Percentiles rank a stretch among this genome's conserved stretches.
These are phyloP conservation scores for Volucella bombylans DNA, from an alignment of 2,888 invertebrate genomes.

Conservation along the genomic window DNA sequence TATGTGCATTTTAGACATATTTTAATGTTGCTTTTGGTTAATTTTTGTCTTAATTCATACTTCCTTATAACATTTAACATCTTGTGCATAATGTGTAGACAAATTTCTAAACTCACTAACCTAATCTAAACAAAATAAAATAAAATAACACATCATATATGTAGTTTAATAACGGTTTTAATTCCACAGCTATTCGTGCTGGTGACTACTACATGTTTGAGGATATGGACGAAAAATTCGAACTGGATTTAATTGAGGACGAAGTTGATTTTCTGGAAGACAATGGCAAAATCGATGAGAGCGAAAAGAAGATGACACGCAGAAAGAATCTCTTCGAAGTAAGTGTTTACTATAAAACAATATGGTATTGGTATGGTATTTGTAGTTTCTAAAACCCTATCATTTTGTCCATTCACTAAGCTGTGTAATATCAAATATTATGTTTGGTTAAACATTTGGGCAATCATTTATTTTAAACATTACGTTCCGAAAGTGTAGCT, in stretches of 20 bases:
- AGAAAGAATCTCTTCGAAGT: slow-evolving; percentile 81
- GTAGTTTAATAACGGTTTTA: slow-evolving; percentile 2
- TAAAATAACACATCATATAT: neutral
- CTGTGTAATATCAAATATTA: neutral
- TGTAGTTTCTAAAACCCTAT: no score
- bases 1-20: slow-evolving; percentile 56
- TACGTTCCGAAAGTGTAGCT: no score
- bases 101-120: no score
- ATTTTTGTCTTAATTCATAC: slow-evolving; percentile 34
- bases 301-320: slow-evolving; percentile 81
- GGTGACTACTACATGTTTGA: slow-evolving; percentile 99
- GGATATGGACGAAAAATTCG: slow-evolving; percentile 92
- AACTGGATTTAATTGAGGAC: slow-evolving; percentile 86
- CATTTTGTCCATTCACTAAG: no score
- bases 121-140: slow-evolving; percentile 2
- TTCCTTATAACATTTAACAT: neutral
- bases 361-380: neutral
- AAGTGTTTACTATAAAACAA: slow-evolving; percentile 73
- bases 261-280: slow-evolving; percentile 83
- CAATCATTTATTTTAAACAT: no score
- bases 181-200: slow-evolving; percentile 92
- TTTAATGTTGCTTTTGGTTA: slow-evolving; percentile 40
- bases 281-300: slow-evolving; percentile 79
- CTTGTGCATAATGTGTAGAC: no score
- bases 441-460: neutral